A percentile compares a stretch with the other conserved stretches of the same genome.
Evolutionary conservation across 2,797 vertebrate species (phyloP).

Genomic region (Hyperoplus immaculatus): DNA sequence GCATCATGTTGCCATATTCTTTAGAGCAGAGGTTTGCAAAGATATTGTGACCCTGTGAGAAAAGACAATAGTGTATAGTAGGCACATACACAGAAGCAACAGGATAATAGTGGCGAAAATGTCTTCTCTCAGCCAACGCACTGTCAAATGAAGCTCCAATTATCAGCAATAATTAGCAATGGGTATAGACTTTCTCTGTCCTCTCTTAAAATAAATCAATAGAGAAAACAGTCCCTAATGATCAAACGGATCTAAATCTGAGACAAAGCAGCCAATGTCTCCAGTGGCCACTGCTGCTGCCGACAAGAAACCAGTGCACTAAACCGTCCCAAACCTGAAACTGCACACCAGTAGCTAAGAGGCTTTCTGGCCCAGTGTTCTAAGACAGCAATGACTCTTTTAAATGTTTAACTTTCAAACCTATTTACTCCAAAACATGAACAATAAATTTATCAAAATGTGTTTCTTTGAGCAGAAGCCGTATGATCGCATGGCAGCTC

Average conservation of each 20-base stretch:
- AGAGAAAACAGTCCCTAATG: slow-evolving; percentile 43
- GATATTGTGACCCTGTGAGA: slow-evolving; percentile 87
- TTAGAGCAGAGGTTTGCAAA: slow-evolving; percentile 88
- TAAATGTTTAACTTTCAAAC: too few relatives aligned
- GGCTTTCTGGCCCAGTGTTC: not conserved
- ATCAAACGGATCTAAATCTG: slow-evolving; percentile 55
- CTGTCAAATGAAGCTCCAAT: slow-evolving; percentile 65
- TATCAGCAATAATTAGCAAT: slow-evolving; percentile 75
- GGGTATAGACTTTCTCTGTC: slow-evolving; percentile 66
- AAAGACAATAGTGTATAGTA: slow-evolving; percentile 34
- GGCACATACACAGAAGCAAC: slow-evolving; percentile 33
- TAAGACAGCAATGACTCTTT: not conserved
- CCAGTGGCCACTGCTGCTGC: slow-evolving; percentile 17
- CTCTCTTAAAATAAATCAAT: slow-evolving; percentile 75
- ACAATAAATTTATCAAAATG: too few relatives aligned
- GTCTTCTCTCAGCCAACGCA: slow-evolving; percentile 37
- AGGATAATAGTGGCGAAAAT: slow-evolving; percentile 44
- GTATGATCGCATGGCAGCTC: too few relatives aligned
- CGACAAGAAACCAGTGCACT: slow-evolving; percentile 20
- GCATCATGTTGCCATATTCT: slow-evolving; percentile 90
- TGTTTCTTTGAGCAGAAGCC: too few relatives aligned
- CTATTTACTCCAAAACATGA: too few relatives aligned
- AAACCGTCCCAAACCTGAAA: not conserved
- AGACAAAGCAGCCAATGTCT: slow-evolving; percentile 32
- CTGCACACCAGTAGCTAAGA: not conserved